phyloP scores from a whole-genome alignment of 1,140 invertebrate species.

The Hypothenemus hampei region DNA sequence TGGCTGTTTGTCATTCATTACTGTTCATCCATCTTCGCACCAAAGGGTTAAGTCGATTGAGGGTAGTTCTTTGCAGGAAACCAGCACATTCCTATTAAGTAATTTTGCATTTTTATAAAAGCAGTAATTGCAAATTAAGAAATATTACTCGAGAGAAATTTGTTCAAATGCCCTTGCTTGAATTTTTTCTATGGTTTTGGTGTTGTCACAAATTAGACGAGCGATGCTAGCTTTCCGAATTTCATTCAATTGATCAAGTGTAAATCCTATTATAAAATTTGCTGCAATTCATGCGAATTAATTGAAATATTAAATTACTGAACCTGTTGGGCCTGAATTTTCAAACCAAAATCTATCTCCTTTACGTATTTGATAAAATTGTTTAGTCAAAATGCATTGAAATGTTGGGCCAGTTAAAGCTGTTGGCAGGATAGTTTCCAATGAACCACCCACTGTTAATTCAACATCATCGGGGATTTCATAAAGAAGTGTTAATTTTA shows the following conservation, averaged over 20 bases:
- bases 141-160: background rate
- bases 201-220: conserved; percentile 83
- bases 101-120: no score
- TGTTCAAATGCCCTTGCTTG: conserved; percentile 52
- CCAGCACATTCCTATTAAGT: background rate
- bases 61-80: background rate
- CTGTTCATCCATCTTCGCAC: no score
- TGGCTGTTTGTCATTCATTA: no score
- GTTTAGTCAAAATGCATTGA: conserved; percentile 81
- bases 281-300: background rate
- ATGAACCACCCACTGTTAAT: conserved; percentile 75
- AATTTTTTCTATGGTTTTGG: conserved; percentile 65
- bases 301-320: background rate
- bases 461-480: conserved; percentile 79
- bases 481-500: conserved; percentile 51
- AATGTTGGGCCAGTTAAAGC: conserved; percentile 86
- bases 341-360: conserved; percentile 84
- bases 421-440: conserved; percentile 71
- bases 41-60: background rate
- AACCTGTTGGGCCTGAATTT: conserved; percentile 56
- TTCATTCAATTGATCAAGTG: conserved; percentile 51
- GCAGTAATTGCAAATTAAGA: background rate
- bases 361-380: conserved; percentile 78
- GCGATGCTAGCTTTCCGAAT: conserved; percentile 79
- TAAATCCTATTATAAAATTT: conserved; percentile 10